Evolutionary conservation across 2,888 invertebrate species (phyloP).

Genomic region (Isoperla grammatica): DNA sequence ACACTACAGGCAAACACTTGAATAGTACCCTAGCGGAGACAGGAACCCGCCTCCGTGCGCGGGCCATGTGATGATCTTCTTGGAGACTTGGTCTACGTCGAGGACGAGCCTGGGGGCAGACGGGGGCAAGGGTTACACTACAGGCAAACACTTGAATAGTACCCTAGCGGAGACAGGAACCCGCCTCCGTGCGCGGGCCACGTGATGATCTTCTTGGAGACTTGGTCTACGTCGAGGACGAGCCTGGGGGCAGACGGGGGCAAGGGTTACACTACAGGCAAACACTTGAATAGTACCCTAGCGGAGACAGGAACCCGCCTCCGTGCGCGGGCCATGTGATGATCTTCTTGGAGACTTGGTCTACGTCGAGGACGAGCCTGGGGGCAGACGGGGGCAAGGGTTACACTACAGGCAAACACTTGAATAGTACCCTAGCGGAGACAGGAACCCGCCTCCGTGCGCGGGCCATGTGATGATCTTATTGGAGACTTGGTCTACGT

Average conservation of each 20-base stretch:
- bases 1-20: no score
- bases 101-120: background rate
- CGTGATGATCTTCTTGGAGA: background rate
- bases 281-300: no score
- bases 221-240: background rate
- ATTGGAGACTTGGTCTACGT: background rate
- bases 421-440: no score
- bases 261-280: no score
- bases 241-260: background rate
- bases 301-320: background rate
- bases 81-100: background rate
- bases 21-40: no score
- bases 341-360: background rate
- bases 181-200: background rate
- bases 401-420: no score
- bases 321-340: background rate
- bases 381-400: background rate
- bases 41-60: no score
- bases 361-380: conserved; percentile 3
- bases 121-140: background rate
- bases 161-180: no score
- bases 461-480: background rate
- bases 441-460: background rate
- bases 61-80: background rate
- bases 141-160: no score